A percentile compares a stretch with the other conserved stretches of the same genome.
Conservation (phyloP, 2,797 vertebrate genomes). For the Falco cherrug region DNA sequence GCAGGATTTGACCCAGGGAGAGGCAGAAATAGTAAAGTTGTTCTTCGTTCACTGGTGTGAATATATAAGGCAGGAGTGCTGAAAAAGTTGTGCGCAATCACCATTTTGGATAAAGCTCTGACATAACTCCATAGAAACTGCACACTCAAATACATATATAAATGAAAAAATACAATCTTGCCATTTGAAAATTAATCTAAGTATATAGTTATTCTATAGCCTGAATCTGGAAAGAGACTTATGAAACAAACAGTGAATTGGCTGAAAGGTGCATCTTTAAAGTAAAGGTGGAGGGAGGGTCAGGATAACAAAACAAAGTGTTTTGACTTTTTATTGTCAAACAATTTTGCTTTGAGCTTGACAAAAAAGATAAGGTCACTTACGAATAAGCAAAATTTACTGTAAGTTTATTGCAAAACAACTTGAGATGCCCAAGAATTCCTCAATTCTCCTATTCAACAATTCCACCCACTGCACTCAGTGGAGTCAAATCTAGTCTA, state of each 20-base stretch:
- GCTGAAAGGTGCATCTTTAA: not conserved
- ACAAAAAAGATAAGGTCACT: not conserved
- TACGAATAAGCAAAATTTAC: not conserved
- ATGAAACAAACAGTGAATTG: not conserved
- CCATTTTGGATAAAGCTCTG: not conserved
- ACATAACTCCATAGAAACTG: not conserved
- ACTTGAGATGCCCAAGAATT: not conserved
- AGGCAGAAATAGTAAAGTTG: not conserved
- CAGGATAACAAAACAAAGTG: not conserved
- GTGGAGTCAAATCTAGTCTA: not conserved
- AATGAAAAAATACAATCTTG: not conserved
- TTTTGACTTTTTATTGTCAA: constrained; percentile 21
- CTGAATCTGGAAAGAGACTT: not conserved
- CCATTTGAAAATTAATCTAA: not conserved
- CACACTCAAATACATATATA: not conserved
- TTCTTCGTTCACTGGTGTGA: not conserved
- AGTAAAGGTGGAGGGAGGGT: not conserved
- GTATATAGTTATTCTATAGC: not conserved
- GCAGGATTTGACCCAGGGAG: not conserved
- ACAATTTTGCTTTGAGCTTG: not conserved
- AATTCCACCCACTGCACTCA: not conserved
- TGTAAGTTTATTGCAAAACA: constrained; percentile 9
- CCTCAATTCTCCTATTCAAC: not conserved
- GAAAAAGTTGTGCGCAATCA: not conserved
- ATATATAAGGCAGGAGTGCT: not conserved